Evolutionary conservation across 53 echinoderm and acorn worm species (phyloP), one percentile per base, ranked within the genome.

Genomic region (Temnopleurus reevesii): DNA sequence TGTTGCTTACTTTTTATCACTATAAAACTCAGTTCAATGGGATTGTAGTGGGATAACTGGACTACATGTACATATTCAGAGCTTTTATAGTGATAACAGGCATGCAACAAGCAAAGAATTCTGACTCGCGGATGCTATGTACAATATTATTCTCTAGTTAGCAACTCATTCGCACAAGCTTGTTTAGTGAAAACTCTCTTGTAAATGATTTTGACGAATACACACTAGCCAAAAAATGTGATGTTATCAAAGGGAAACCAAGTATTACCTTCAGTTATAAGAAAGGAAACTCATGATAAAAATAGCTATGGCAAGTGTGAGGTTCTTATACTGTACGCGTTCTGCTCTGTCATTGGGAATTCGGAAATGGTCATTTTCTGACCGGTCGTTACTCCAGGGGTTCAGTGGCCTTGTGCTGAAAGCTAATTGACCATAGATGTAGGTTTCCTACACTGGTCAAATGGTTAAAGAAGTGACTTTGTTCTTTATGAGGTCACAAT

Each of bases 391-490:
- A 31, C 21, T 71, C 8, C 41, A 71, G 71, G 71, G 71, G 43
- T 71, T 41, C 71, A 18, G 38, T 17, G 38, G 38, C 65, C 65
- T 65, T 65, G n/a, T n/a, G 65, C 65, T 12, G 3, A 65, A 65
- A 65, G 65, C 18, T 36, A 65, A 65, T 65, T 65, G 65, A 65
- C 19, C 19, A 15, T 38, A 8, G 71, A 36, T 71, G 30, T 38
- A 8, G 71, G 36, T 71, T 71, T 71, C 71, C 36, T 38, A 38
- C 41, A 71, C 71, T 71, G 21, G 71, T 71, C 71, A 71, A 38
- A 36, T 71, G 71, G 71, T n/a, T 41, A 71, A 71, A 71, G 71
- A 41, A 71, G 36, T 41, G 71, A 41, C 41, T 71, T 71, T 21
- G 38, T 71, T 71, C 41, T 43, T n/a, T 71, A 6, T 41, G 38